phyloP scores from a whole-genome alignment of 2,797 vertebrate genomes.

The Novumbra hubbsi region DNA sequence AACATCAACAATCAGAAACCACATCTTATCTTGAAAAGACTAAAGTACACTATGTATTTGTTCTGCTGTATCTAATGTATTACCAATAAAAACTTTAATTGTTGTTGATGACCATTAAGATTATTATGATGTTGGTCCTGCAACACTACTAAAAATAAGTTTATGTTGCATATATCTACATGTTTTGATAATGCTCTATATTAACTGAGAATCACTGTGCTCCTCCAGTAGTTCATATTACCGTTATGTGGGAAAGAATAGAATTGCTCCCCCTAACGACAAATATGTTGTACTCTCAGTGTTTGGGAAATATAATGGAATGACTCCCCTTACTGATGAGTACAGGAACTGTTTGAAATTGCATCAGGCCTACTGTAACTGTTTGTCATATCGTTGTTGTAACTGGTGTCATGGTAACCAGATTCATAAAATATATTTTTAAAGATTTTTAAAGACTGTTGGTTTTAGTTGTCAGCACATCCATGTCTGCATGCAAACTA shows the following conservation, averaged over 20 bases:
- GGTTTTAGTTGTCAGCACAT: background rate
- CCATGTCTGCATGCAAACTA: background rate
- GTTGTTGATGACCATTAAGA: constrained; percentile 5
- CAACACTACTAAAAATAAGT: constrained; percentile 5
- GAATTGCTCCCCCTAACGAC: background rate
- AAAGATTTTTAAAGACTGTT: background rate
- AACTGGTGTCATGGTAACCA: background rate
- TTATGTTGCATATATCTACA: constrained; percentile 1
- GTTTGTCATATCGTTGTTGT: background rate
- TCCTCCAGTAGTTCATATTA: background rate
- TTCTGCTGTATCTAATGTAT: constrained; percentile 3
- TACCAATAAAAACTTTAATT: background rate
- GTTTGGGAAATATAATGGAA: background rate
- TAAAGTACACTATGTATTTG: background rate
- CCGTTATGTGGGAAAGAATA: background rate
- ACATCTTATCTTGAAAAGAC: background rate
- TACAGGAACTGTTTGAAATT: background rate
- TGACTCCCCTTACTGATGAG: background rate
- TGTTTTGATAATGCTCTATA: background rate
- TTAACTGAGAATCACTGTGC: background rate
- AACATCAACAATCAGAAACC: background rate
- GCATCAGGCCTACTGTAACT: background rate
- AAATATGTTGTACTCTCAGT: background rate
- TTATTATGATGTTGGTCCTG: constrained; percentile 1
- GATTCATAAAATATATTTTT: background rate